Base-by-base conservation (phyloP, 2,113 vertebrate genomes). In the Solenodon paradoxus region DNA sequence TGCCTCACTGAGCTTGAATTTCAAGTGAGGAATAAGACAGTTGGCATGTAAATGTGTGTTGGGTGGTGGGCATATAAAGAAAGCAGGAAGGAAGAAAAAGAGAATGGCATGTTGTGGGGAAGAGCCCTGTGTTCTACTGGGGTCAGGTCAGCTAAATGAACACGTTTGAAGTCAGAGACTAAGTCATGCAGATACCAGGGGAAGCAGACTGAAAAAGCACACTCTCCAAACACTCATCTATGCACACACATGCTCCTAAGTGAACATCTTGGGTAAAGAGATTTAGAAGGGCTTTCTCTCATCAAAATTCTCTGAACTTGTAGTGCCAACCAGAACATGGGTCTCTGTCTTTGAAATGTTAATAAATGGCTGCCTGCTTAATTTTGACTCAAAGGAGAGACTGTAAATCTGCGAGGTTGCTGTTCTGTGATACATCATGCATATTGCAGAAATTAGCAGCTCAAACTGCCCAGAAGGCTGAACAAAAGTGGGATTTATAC, bases 401-500 rank as follows among this genome's bases (percentile, higher is more conserved):
- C 87, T 68, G 72, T 97, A 97, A 96, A 96, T 97, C 92, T 94
- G 72, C 95, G 69, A 95, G 94, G 96, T 94, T 79, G 78, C 83
- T 11, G 1, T 96, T 90, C 84, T 79, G 61, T 85, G 82, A 91
- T 94, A 94, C 45, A 96, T 96, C 95, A 97, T 68, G 94, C 55
- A 91, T 94, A 90, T 28, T 95, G 93, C 78, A 86, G 88, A 97
- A 97, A 97, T 97, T 95, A 97, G 95, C 95, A 86, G 84, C 90
- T 88, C 55, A 2, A 55, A 92, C 87, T 97, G 96, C 92, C 95
- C 94, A 87, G 88, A 97, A 97, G 92, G 87, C 84, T 96, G 96
- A 96, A 97, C 92, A 96, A 97, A 97, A 97, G 92, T 97, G 68
- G 94, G 94, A 97, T 97, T 97, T 97, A 97, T 97, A 55, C 81